Percentiles rank a stretch among this genome's conserved stretches.
Conservation (phyloP, 2,888 invertebrate genomes). For the Drosophila anceps region DNA sequence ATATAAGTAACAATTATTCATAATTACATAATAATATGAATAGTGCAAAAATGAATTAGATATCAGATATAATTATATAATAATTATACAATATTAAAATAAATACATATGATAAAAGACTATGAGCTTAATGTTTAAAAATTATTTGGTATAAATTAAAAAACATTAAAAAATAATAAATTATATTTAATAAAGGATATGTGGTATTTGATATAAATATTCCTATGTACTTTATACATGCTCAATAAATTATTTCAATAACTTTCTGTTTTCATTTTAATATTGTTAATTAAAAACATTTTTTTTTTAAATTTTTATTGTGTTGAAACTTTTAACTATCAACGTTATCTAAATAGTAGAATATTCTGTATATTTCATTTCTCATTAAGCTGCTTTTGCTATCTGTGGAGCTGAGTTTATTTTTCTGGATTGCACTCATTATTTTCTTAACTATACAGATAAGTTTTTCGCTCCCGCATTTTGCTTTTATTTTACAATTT, state of each 20-base stretch:
- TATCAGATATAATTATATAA: not conserved
- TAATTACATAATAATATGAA: not conserved
- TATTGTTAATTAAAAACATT: not conserved
- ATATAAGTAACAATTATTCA: not conserved
- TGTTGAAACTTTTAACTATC: constrained; percentile 5
- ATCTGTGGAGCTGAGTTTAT: constrained; percentile 37
- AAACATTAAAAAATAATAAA: too few species aligned
- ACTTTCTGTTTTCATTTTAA: not conserved
- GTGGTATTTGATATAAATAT: too few species aligned
- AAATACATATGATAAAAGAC: too few species aligned
- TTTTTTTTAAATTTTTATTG: not conserved
- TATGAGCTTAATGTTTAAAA: too few species aligned
- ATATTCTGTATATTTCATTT: not conserved
- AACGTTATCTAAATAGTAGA: not conserved
- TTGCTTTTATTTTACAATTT: constrained; percentile 13
- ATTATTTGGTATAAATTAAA: too few species aligned
- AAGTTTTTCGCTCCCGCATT: constrained; percentile 35
- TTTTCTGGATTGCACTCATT: constrained; percentile 59
- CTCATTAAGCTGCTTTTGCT: constrained; percentile 3
- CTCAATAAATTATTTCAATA: not conserved
- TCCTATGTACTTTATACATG: too few species aligned
- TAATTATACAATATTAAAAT: too few species aligned
- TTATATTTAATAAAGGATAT: too few species aligned
- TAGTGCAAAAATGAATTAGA: not conserved
- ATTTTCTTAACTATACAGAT: constrained; percentile 45